phyloP scores from a whole-genome alignment of 2,888 invertebrate genomes.

The Chaitophorus viminalis region DNA sequence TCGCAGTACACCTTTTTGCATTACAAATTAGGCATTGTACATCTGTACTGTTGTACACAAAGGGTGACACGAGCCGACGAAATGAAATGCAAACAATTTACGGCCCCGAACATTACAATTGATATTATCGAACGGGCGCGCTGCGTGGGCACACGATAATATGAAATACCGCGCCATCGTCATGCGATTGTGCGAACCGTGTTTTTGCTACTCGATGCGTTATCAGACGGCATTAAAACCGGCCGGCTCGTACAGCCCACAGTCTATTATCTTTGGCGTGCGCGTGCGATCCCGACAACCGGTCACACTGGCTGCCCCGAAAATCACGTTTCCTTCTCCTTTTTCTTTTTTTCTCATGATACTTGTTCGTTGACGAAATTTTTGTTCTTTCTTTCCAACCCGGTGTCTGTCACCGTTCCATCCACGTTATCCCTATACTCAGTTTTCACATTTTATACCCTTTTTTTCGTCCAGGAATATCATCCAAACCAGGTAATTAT shows the following conservation, averaged over 20 bases:
- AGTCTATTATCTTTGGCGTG: slow-evolving; percentile 46
- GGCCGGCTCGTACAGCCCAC: background rate
- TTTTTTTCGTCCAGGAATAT: background rate
- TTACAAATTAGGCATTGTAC: too few relatives aligned
- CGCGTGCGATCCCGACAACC: slow-evolving; percentile 2
- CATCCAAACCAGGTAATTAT: slow-evolving; percentile 30
- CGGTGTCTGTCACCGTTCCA: slow-evolving; percentile 22
- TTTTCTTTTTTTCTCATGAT: slow-evolving; percentile 15
- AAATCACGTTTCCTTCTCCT: slow-evolving; percentile 57
- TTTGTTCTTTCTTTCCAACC: slow-evolving; percentile 58
- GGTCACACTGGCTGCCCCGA: slow-evolving; percentile 48
- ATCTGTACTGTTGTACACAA: too few relatives aligned
- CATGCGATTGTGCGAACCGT: too few relatives aligned
- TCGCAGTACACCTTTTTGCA: too few relatives aligned
- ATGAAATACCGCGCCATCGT: too few relatives aligned
- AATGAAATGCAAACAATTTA: too few relatives aligned
- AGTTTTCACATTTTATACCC: background rate
- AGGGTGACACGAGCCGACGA: too few relatives aligned
- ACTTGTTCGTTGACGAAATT: slow-evolving; percentile 44
- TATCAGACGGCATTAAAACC: background rate
- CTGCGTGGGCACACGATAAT: too few relatives aligned
- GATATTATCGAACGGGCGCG: too few relatives aligned
- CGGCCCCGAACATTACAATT: too few relatives aligned
- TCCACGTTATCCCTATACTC: background rate
- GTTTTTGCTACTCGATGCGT: background rate